Percentiles rank a stretch among this genome's conserved stretches.
Evolutionary conservation across 2,797 vertebrate genomes (phyloP).

Genomic region (Mormyrus proboscirostris): DNA sequence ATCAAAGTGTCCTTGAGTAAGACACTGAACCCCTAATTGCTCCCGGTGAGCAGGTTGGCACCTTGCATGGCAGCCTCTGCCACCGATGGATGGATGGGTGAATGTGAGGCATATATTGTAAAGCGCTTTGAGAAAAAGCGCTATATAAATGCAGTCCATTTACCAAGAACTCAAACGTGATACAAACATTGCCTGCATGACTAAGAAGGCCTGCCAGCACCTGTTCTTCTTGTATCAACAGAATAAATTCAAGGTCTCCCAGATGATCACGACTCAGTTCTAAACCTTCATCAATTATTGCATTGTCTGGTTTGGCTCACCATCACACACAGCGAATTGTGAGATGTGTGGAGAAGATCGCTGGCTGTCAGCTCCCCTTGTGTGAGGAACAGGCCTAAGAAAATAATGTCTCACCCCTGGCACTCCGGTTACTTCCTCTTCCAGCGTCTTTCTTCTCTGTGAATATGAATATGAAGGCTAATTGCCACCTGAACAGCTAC

Average conservation of each 20-base stretch:
- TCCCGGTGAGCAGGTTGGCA: too few relatives aligned
- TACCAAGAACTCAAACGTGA: neutral
- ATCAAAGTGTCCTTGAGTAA: too few relatives aligned
- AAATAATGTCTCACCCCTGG: neutral
- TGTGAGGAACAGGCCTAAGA: neutral
- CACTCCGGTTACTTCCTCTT: neutral
- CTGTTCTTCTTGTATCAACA: neutral
- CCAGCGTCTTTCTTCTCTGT: neutral
- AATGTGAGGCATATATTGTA: too few relatives aligned
- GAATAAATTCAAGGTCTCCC: neutral
- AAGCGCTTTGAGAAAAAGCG: too few relatives aligned
- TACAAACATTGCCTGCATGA: neutral
- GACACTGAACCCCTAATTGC: too few relatives aligned
- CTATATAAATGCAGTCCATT: too few relatives aligned
- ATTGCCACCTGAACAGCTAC: neutral
- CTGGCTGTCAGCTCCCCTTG: neutral
- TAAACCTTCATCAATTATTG: neutral
- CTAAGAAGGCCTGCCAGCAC: neutral
- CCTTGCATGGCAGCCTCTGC: too few relatives aligned
- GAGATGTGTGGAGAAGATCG: neutral
- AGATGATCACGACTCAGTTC: neutral
- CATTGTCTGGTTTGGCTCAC: neutral
- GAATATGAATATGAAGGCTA: neutral
- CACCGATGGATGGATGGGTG: too few relatives aligned
- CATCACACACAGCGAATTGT: neutral